These are phyloP conservation scores for Cepaea nemoralis DNA, from an alignment of 1,140 invertebrate genomes.

Conservation along the genomic window DNA sequence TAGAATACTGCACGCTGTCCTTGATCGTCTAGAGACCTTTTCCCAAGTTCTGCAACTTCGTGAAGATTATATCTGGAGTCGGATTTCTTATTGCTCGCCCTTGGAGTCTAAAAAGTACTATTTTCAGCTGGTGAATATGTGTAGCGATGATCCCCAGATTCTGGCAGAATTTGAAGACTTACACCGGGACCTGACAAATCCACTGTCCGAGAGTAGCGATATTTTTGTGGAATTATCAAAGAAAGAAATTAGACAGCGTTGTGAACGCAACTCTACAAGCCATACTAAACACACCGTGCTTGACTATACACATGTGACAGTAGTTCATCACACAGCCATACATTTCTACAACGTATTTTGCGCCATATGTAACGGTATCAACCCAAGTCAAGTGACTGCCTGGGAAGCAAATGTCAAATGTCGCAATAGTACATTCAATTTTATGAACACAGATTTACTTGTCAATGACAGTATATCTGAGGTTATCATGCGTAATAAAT, in stretches of 20 bases:
- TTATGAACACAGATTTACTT: not conserved
- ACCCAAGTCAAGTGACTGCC: not conserved
- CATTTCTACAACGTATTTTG: slow-evolving; percentile 35
- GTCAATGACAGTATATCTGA: not conserved
- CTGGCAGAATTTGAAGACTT: not conserved
- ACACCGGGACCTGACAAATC: not conserved
- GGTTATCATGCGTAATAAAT: not conserved
- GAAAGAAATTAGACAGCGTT: not conserved
- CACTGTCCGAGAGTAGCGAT: not conserved
- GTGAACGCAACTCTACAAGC: not conserved
- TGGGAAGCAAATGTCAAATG: not conserved
- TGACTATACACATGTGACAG: not conserved
- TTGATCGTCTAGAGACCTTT: not conserved
- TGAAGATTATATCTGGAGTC: not conserved
- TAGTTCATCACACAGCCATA: not conserved
- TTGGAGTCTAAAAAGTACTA: not conserved
- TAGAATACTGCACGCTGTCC: not conserved
- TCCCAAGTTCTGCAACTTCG: not conserved
- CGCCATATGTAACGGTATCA: slow-evolving; percentile 23
- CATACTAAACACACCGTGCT: not conserved
- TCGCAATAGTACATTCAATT: not conserved
- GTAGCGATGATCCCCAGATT: not conserved
- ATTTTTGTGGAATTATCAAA: not conserved
- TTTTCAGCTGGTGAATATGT: not conserved
- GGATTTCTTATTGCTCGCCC: not conserved